Conservation (phyloP, 2,113 vertebrate genomes). For the Clinocottus analis region DNA sequence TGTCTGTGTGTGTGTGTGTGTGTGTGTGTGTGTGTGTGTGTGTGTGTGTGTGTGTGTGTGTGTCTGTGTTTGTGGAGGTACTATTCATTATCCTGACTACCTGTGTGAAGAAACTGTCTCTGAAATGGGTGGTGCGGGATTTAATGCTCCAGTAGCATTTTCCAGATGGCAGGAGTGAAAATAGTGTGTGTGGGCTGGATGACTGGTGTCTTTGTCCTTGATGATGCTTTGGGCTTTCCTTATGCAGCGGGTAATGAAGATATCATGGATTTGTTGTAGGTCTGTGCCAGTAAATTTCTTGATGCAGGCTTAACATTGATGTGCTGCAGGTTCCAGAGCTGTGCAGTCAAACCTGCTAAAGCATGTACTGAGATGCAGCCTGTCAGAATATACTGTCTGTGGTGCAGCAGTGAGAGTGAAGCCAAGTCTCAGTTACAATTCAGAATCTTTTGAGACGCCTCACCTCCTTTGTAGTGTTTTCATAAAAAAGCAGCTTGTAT, state of each 20-base stretch:
- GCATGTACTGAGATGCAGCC: conserved; percentile 27
- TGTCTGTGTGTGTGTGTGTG: conserved; percentile 13
- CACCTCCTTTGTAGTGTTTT: conserved; percentile 43
- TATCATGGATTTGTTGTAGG: conserved; percentile 46
- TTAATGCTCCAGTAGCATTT: conserved; percentile 65
- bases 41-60: conserved; percentile 10
- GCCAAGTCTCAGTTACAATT: conserved; percentile 21
- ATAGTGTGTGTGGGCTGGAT: conserved; percentile 67
- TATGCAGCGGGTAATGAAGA: conserved; percentile 67
- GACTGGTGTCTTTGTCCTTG: conserved; percentile 76
- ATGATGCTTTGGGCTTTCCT: conserved; percentile 70
- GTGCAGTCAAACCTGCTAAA: conserved; percentile 34
- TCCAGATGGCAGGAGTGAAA: conserved; percentile 68
- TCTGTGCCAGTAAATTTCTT: conserved; percentile 49
- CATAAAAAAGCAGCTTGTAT: conserved; percentile 28
- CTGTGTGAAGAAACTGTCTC: conserved; percentile 66
- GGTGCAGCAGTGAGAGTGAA: conserved; percentile 36
- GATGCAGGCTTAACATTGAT: conserved; percentile 46
- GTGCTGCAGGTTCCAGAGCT: conserved; percentile 35
- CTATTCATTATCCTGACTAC: conserved; percentile 68
- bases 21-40: conserved; percentile 24
- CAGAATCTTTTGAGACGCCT: conserved; percentile 39
- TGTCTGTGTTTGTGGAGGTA: conserved; percentile 19
- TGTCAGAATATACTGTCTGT: conserved; percentile 34
- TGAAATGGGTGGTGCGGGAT: conserved; percentile 58